Conservation (phyloP, 2,888 invertebrate species). For the Agelastica alni region DNA sequence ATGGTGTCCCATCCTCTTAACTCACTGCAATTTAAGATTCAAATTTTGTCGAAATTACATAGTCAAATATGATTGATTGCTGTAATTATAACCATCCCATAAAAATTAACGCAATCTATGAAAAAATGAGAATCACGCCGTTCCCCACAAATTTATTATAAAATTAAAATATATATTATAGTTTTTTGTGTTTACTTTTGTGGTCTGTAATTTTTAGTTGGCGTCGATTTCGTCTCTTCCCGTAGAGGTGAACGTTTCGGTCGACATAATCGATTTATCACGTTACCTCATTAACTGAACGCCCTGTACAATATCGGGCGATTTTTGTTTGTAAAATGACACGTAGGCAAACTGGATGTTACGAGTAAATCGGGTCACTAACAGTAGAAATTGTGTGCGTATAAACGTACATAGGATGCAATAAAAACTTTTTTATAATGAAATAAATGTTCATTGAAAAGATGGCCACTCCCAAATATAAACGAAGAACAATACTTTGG, state of each 20-base stretch:
- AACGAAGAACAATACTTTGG: slow-evolving; percentile 34
- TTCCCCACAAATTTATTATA: too few species aligned
- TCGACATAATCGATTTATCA: not conserved
- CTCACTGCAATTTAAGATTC: slow-evolving; percentile 4
- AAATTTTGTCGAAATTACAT: slow-evolving; percentile 8
- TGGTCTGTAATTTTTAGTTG: not conserved
- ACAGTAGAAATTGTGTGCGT: slow-evolving; percentile 31
- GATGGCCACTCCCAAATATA: slow-evolving; percentile 34
- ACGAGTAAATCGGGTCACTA: slow-evolving; percentile 29
- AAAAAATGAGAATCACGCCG: not conserved
- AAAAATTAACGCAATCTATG: not conserved
- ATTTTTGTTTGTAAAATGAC: too few species aligned
- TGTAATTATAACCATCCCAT: not conserved
- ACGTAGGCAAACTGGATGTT: slow-evolving; percentile 20
- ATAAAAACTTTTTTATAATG: slow-evolving; percentile 38
- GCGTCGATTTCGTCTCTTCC: not conserved
- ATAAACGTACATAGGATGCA: slow-evolving; percentile 35
- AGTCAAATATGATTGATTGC: slow-evolving; percentile 2
- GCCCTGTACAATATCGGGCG: too few species aligned
- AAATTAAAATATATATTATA: too few species aligned
- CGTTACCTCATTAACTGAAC: too few species aligned
- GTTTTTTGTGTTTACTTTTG: too few species aligned
- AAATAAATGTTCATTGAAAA: slow-evolving; percentile 36
- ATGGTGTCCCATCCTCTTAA: too few species aligned
- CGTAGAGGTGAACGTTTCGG: not conserved